Evolutionary conservation across 2,113 vertebrate genomes (phyloP), one percentile per base, ranked within the genome.

Genomic region (Rhineura floridana): DNA sequence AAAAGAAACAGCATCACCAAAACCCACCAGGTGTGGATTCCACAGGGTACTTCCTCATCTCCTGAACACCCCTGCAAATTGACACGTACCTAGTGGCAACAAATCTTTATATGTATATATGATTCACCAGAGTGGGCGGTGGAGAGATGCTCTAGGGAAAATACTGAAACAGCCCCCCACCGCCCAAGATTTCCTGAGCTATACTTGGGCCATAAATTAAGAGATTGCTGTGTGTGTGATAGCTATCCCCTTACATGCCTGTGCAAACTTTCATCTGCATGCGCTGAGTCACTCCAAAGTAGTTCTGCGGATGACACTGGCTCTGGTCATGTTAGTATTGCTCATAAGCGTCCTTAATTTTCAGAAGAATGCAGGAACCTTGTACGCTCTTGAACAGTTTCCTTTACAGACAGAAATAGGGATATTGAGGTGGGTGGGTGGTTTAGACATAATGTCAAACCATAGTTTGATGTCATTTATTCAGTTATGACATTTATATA

Each of bases 391-490:
- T 39, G 69, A 72, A n/a, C 69, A 72, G 5, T 73, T 73, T 42
- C 39, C 15, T 19, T 21, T 19, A 73, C 25, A 90, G 89, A 88
- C 84, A 87, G 88, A 91, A 92, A 65, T 33, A 36, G 17, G 59
- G 62, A 63, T 28, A 65, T 0, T 19, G 55, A 59, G 55, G 55
- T 19, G 55, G 55, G 52, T 13, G 52, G 52, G 52, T 59, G 55
- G 55, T 59, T 59, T 59, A 59, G 21, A 59, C 55, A 59, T 17
- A 59, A 59, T 21, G 5, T 25, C 62, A 65, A 65, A 28, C 23
- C 25, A 65, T 28, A 23, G 62, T 25, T 25, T 25, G 21, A 5
- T 23, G 25, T 28, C n/a, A n/a, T n/a, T n/a, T n/a, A n/a, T n/a
- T n/a, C n/a, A n/a, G n/a, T n/a, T n/a, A n/a, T n/a, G n/a, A n/a